A percentile compares a stretch with the other conserved stretches of the same genome.
phyloP scores from a whole-genome alignment of 1,140 invertebrate genomes.

The Macrosteles quadrilineatus region DNA sequence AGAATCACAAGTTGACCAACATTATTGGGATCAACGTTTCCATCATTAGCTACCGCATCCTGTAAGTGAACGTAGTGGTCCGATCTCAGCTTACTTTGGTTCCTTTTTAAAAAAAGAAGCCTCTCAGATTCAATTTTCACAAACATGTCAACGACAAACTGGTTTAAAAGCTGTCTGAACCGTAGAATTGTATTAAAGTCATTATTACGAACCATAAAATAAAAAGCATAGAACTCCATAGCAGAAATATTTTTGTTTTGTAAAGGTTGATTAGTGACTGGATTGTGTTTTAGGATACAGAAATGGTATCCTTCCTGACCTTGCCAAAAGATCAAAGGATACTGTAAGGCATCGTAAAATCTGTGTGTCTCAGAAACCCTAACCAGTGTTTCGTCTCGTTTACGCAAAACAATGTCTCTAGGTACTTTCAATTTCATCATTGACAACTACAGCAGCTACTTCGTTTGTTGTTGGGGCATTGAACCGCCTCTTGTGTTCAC shows the following conservation, averaged over 20 bases:
- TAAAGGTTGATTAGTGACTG: slow-evolving; percentile 28
- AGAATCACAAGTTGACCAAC: slow-evolving; percentile 45
- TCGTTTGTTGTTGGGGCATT: slow-evolving; percentile 44
- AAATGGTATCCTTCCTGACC: slow-evolving; percentile 41
- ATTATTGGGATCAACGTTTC: slow-evolving; percentile 15
- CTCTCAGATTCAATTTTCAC: slow-evolving; percentile 54
- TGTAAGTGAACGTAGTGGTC: slow-evolving; percentile 53
- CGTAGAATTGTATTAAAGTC: slow-evolving; percentile 43
- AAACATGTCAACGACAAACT: slow-evolving; percentile 54
- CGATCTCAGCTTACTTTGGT: slow-evolving; percentile 53
- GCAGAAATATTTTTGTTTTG: slow-evolving; percentile 41
- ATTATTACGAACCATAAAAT: slow-evolving; percentile 44
- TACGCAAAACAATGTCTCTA: slow-evolving; percentile 44
- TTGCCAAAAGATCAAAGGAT: slow-evolving; percentile 47
- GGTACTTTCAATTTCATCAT: slow-evolving; percentile 40
- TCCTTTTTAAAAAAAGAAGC: slow-evolving; percentile 48
- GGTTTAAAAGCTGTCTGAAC: slow-evolving; percentile 46
- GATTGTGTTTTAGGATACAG: slow-evolving; percentile 14
- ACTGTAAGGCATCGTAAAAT: slow-evolving; percentile 48
- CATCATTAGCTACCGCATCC: slow-evolving; percentile 43
- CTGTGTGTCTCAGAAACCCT: slow-evolving; percentile 43
- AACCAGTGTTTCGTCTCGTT: slow-evolving; percentile 33
- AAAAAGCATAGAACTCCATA: slow-evolving; percentile 45
- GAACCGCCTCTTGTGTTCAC: slow-evolving; percentile 41
- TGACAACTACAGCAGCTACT: slow-evolving; percentile 43